These are phyloP conservation scores for Mixornis gularis DNA, from an alignment of 2,113 vertebrate genomes.

Conservation along the genomic window DNA sequence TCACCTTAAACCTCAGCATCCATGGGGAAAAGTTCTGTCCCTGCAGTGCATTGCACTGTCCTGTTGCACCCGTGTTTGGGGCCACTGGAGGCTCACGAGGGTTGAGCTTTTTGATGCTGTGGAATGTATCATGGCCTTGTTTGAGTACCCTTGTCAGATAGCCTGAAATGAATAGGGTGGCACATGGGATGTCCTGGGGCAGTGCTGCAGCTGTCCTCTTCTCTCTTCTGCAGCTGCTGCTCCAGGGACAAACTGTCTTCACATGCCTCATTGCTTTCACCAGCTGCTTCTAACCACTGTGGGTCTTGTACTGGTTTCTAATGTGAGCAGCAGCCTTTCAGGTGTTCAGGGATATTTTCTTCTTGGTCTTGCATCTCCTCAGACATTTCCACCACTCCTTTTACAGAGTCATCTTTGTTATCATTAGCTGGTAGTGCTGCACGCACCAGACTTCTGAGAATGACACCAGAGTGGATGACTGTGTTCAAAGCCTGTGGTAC, in stretches of 20 bases:
- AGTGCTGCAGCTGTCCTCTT: not conserved
- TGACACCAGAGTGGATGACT: not conserved
- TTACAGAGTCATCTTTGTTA: not conserved
- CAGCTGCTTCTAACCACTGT: not conserved
- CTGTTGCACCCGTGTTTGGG: accelerated
- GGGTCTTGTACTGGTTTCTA: not conserved
- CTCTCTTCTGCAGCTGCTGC: not conserved
- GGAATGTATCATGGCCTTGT: accelerated
- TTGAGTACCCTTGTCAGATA: not conserved
- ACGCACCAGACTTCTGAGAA: not conserved
- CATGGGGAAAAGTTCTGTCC: not conserved
- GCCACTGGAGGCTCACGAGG: accelerated
- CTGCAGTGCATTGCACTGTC: not conserved
- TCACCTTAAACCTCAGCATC: accelerated
- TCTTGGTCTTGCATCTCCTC: not conserved
- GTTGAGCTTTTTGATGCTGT: not conserved
- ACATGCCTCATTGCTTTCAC: not conserved
- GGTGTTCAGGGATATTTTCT: not conserved
- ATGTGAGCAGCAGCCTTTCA: accelerated
- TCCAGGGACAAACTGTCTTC: not conserved
- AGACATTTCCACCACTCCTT: not conserved
- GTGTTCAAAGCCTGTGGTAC: not conserved
- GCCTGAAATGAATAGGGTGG: not conserved
- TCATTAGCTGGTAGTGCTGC: not conserved
- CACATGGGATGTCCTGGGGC: not conserved